These are phyloP conservation scores for Abrostola tripartita DNA, from an alignment of 2,888 invertebrate genomes.

Conservation along the genomic window DNA sequence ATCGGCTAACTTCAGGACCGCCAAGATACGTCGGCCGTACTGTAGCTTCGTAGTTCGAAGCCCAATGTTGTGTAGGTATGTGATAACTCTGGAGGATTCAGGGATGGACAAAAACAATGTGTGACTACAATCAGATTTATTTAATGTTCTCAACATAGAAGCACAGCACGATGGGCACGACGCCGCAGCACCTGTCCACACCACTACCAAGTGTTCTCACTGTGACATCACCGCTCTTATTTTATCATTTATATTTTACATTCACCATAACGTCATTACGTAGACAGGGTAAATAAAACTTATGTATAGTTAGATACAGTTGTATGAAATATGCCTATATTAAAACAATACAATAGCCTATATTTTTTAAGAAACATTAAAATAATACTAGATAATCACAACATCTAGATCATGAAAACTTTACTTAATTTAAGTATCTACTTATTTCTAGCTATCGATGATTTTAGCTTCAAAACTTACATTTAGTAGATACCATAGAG, in stretches of 20 bases:
- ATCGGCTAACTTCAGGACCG: too few relatives aligned
- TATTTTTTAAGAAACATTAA: not conserved
- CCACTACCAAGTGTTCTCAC: constrained; percentile 14
- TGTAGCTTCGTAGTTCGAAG: too few relatives aligned
- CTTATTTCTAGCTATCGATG: constrained; percentile 6
- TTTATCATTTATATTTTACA: constrained; percentile 23
- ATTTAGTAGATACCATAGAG: constrained; percentile 7
- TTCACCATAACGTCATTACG: constrained; percentile 35
- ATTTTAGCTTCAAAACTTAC: not conserved
- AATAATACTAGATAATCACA: constrained; percentile 14
- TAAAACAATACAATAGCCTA: constrained; percentile 4
- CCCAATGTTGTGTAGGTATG: too few relatives aligned
- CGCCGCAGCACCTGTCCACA: constrained; percentile 18
- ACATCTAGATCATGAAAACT: constrained; percentile 29
- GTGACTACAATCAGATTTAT: constrained; percentile 82
- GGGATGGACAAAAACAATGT: constrained; percentile 16
- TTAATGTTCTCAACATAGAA: constrained; percentile 79
- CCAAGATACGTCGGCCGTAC: too few relatives aligned
- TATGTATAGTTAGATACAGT: too few relatives aligned
- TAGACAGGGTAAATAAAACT: constrained; percentile 7
- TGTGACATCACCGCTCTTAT: constrained; percentile 25
- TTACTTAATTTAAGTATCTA: constrained; percentile 9
- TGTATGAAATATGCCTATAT: too few relatives aligned
- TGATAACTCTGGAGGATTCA: not conserved
- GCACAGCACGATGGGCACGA: constrained; percentile 67